A percentile compares a stretch with the other conserved stretches of the same genome.
Evolutionary conservation across 2,113 vertebrate genomes (phyloP).

Genomic region (Eublepharis macularius): DNA sequence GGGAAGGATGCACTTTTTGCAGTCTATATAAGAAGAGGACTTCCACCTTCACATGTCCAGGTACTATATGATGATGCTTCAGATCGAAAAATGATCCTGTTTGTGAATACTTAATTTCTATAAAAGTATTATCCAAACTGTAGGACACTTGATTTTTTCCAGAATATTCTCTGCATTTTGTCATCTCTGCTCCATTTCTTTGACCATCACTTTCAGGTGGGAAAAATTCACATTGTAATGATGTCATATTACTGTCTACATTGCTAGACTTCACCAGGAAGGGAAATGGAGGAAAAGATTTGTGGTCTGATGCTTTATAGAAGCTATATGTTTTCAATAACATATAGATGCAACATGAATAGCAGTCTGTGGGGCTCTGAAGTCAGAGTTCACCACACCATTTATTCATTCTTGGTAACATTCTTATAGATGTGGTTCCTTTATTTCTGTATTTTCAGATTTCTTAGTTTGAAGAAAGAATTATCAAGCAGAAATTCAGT

Average conservation of each 20-base stretch:
- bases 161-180: not conserved
- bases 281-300: not conserved
- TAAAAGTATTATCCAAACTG: not conserved
- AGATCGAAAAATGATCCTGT: not conserved
- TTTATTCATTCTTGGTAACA: not conserved
- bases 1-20: slow-evolving; percentile 97
- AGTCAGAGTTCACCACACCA: not conserved
- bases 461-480: slow-evolving; percentile 14
- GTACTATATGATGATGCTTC: slow-evolving; percentile 65
- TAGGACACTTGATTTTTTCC: not conserved
- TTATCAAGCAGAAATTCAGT: not conserved
- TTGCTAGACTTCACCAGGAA: not conserved
- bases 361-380: not conserved
- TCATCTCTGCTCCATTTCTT: not conserved
- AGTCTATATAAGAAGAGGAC: slow-evolving; percentile 95
- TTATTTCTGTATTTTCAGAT: slow-evolving; percentile 12
- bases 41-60: slow-evolving; percentile 97
- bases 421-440: slow-evolving; percentile 15
- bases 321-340: not conserved
- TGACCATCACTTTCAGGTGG: not conserved
- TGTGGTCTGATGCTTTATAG: not conserved
- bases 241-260: not conserved
- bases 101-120: not conserved
- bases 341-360: not conserved
- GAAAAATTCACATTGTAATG: not conserved